A percentile compares a stretch with the other conserved stretches of the same genome.
phyloP scores from a whole-genome alignment of 2,888 invertebrate genomes.

The Thereva nobilitata region DNA sequence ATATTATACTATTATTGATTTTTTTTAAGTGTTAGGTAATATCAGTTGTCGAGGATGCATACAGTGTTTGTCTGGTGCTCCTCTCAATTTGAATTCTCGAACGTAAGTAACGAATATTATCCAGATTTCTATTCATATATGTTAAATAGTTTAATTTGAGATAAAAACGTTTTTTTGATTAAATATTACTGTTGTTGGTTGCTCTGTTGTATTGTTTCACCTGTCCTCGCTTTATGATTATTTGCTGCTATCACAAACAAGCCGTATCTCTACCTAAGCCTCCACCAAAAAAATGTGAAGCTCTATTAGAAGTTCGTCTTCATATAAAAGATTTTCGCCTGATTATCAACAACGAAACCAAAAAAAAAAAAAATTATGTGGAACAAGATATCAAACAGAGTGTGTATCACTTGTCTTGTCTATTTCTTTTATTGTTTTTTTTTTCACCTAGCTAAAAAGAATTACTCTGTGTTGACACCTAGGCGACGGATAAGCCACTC shows the following conservation, averaged over 20 bases:
- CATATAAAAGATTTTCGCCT: constrained; percentile 8
- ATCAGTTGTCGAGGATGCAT: too few relatives aligned
- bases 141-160: constrained; percentile 12
- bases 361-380: background rate
- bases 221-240: constrained; percentile 24
- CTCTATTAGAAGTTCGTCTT: background rate
- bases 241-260: constrained; percentile 10
- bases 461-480: too few relatives aligned
- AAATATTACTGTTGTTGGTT: too few relatives aligned
- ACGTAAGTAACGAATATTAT: constrained; percentile 14
- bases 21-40: too few relatives aligned
- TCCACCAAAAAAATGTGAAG: background rate
- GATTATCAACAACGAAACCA: constrained; percentile 26
- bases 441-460: too few relatives aligned
- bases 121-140: constrained; percentile 23
- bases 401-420: too few relatives aligned
- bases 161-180: too few relatives aligned
- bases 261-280: constrained; percentile 11
- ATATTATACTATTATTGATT: too few relatives aligned
- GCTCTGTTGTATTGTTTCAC: background rate
- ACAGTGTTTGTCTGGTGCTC: background rate
- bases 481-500: too few relatives aligned
- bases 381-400: too few relatives aligned
- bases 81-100: constrained; percentile 1
- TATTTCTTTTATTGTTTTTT: too few relatives aligned